Conservation (phyloP, 2,888 invertebrate species). For the Dolomedes plantarius region DNA sequence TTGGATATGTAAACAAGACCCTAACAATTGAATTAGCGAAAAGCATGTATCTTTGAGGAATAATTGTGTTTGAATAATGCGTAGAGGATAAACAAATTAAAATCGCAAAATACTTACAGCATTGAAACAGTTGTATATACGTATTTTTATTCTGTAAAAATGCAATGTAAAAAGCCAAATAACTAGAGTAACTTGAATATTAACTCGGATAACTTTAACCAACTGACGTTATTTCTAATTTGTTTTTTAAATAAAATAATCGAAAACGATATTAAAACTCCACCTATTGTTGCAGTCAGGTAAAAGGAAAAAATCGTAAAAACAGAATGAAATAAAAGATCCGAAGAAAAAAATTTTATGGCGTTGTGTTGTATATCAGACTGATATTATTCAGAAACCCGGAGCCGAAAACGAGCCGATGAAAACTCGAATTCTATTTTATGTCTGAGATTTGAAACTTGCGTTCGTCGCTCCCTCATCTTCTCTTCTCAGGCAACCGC, state of each 20-base stretch:
- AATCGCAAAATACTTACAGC: too few species aligned
- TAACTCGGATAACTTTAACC: too few species aligned
- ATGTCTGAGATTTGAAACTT: constrained; percentile 63
- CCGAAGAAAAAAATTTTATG: neutral
- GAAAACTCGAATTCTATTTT: constrained; percentile 65
- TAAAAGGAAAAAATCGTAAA: constrained; percentile 25
- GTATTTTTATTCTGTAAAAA: too few species aligned
- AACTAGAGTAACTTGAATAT: too few species aligned
- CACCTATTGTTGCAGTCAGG: neutral
- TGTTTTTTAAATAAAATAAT: neutral
- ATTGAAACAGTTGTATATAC: too few species aligned
- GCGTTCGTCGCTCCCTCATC: constrained; percentile 55
- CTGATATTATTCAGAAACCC: constrained; percentile 49
- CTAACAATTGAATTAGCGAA: too few species aligned
- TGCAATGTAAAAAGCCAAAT: too few species aligned
- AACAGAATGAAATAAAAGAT: neutral
- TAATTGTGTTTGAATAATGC: too few species aligned
- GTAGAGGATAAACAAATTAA: too few species aligned
- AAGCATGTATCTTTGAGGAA: too few species aligned
- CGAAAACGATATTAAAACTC: neutral
- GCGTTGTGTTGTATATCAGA: constrained; percentile 16
- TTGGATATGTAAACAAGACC: too few species aligned
- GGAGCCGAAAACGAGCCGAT: constrained; percentile 56
- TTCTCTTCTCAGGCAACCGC: constrained; percentile 55
- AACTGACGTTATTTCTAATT: too few species aligned